These are phyloP conservation scores for Drosophila birchii DNA, from an alignment of 2,888 invertebrate genomes.

Conservation along the genomic window DNA sequence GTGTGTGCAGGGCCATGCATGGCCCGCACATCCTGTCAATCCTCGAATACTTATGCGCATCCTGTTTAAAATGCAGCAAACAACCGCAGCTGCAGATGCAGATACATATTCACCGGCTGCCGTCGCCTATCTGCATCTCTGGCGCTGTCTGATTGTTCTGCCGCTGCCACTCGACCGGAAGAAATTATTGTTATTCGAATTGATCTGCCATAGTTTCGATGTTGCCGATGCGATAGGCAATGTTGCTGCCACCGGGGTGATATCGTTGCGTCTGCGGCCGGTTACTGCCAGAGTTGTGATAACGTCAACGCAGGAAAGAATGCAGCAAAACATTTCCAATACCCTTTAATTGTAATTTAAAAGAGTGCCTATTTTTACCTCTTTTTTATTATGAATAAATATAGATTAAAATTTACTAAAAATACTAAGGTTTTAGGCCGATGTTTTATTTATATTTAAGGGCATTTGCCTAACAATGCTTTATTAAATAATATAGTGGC, in stretches of 20 bases:
- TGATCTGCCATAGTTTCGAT: constrained; percentile 67
- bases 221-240: constrained; percentile 48
- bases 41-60: constrained; percentile 75
- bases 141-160: constrained; percentile 46
- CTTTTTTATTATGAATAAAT: neutral
- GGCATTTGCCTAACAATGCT: too few species aligned
- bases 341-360: neutral
- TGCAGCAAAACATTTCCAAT: constrained; percentile 30
- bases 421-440: rapidly evolving
- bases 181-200: constrained; percentile 81
- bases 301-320: constrained; percentile 68
- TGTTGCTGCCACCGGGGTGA: constrained; percentile 46
- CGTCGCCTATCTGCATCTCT: constrained; percentile 51
- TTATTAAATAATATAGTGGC: too few species aligned
- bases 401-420: neutral
- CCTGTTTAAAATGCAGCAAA: constrained; percentile 61
- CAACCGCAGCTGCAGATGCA: constrained; percentile 56
- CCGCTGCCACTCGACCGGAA: constrained; percentile 74
- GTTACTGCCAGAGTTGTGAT: constrained; percentile 64
- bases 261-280: constrained; percentile 55
- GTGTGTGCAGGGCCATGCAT: constrained; percentile 64
- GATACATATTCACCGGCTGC: constrained; percentile 46
- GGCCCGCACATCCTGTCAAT: constrained; percentile 79
- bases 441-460: neutral
- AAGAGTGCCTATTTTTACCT: neutral